These are phyloP conservation scores for Chauna torquata DNA, from an alignment of 2,113 vertebrate genomes.

Conservation along the genomic window DNA sequence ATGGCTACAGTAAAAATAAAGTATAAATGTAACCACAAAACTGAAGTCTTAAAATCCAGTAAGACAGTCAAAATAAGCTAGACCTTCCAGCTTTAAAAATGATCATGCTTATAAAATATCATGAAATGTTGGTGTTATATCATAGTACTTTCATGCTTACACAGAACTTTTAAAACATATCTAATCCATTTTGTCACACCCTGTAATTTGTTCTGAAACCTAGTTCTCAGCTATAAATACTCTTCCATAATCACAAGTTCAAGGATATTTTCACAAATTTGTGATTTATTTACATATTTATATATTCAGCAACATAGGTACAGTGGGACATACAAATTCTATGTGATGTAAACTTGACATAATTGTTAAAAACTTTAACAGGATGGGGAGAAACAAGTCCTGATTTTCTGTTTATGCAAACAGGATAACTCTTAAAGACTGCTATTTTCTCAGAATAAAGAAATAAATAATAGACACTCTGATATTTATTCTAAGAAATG, in stretches of 20 bases:
- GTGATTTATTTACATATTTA: no score
- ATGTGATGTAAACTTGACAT: neutral
- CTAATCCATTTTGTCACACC: neutral
- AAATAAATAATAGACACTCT: neutral
- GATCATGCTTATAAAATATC: neutral
- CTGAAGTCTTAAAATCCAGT: neutral
- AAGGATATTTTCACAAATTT: neutral
- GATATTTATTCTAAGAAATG: neutral
- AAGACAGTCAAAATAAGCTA: neutral
- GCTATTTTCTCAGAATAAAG: neutral
- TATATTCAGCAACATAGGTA: neutral
- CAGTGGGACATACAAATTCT: neutral
- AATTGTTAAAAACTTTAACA: neutral
- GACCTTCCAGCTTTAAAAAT: neutral
- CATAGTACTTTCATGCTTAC: accelerated
- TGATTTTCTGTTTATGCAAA: neutral
- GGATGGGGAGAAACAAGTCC: neutral
- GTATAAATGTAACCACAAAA: neutral
- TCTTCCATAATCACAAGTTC: neutral
- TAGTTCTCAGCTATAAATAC: neutral
- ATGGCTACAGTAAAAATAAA: neutral
- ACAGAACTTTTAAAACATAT: neutral
- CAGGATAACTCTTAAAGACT: neutral
- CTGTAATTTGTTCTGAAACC: neutral
- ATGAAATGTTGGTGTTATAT: neutral